These are phyloP conservation scores for Mormyrus proboscirostris DNA, from an alignment of 2,797 vertebrate genomes.

Conservation along the genomic window DNA sequence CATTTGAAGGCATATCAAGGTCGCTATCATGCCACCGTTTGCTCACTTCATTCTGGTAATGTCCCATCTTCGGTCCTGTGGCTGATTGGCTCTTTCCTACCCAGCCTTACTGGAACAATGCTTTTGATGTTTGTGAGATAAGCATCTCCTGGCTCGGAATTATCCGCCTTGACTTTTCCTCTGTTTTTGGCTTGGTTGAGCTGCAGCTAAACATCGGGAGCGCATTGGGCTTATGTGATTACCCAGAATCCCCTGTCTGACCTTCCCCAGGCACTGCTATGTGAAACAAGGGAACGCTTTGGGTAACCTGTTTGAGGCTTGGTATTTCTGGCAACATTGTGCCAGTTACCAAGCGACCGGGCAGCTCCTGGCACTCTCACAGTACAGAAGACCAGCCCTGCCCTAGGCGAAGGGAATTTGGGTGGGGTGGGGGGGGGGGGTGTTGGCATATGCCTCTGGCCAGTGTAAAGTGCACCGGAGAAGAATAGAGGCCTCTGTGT, in stretches of 20 bases:
- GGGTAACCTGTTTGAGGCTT: not conserved
- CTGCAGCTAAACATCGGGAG: not conserved
- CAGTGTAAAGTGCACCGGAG: conserved; percentile 32
- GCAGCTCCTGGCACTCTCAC: not conserved
- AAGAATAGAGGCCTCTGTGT: not conserved
- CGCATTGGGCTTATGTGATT: not conserved
- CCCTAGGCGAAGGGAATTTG: not conserved
- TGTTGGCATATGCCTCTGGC: conserved; percentile 28
- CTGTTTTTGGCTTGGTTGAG: not conserved
- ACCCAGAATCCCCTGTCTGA: not conserved
- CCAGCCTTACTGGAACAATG: not conserved
- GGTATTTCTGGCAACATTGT: not conserved
- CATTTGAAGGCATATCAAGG: not conserved
- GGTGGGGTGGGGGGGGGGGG: not conserved
- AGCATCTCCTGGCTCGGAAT: not conserved
- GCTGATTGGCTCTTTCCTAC: not conserved
- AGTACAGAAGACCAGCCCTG: not conserved
- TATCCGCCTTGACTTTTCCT: not conserved
- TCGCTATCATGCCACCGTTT: not conserved
- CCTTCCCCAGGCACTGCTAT: not conserved
- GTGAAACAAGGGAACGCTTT: not conserved
- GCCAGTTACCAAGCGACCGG: not conserved
- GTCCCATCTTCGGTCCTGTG: not conserved
- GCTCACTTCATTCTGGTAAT: not conserved
- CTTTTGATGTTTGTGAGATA: not conserved